phyloP scores from a whole-genome alignment of 2,113 vertebrate species.

The Leptosomus discolor region DNA sequence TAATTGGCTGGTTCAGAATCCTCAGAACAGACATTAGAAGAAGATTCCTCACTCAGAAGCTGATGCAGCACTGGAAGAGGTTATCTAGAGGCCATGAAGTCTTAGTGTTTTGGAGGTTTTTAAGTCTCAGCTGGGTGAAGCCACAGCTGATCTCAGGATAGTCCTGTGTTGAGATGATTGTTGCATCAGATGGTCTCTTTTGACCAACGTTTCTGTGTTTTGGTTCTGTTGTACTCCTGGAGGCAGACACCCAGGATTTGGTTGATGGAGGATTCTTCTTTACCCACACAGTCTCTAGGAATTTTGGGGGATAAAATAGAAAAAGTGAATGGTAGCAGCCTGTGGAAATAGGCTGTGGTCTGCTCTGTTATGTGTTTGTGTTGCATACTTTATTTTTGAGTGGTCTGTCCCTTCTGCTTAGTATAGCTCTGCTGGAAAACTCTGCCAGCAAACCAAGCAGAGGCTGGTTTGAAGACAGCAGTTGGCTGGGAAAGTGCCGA shows the following conservation, averaged over 20 bases:
- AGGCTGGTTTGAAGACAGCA: not conserved
- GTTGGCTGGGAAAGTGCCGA: not conserved
- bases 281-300: not conserved
- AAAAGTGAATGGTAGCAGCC: not conserved
- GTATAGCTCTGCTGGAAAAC: not conserved
- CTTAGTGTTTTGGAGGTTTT: not conserved
- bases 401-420: not conserved
- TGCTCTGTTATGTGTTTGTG: not conserved
- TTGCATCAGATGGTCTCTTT: not conserved
- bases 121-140: not conserved
- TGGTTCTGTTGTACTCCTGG: not conserved
- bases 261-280: not conserved
- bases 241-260: not conserved
- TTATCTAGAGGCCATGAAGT: not conserved
- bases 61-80: not conserved
- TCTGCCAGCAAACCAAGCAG: not conserved
- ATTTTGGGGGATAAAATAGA: not conserved
- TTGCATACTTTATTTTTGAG: not conserved
- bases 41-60: not conserved
- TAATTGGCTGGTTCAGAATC: not conserved
- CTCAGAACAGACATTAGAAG: not conserved
- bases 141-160: not conserved
- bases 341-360: not conserved
- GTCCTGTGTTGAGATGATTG: rapidly evolving
- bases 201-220: not conserved